Conservation (phyloP, 2,888 invertebrate species). For the Oithona nana region DNA sequence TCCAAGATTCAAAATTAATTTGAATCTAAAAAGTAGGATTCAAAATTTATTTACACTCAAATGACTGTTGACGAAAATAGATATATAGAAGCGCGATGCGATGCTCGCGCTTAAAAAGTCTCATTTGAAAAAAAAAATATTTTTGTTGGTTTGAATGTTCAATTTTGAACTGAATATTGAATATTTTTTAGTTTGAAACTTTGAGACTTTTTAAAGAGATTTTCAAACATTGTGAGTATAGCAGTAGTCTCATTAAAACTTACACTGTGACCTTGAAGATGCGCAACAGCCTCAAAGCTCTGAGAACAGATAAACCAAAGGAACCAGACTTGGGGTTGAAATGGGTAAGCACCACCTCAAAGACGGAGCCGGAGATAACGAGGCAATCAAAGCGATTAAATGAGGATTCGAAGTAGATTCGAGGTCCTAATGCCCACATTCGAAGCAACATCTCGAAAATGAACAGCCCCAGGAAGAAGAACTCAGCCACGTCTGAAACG, state of each 20-base stretch:
- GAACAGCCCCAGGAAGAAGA: conserved; percentile 90
- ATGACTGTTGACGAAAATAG: no score
- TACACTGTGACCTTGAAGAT: conserved; percentile 81
- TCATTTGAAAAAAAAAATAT: no score
- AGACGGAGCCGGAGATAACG: conserved; percentile 93
- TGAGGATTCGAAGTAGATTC: conserved; percentile 95
- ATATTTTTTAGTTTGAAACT: no score
- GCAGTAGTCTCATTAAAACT: conserved; percentile 23
- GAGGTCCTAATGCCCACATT: conserved; percentile 92
- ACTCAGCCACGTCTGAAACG: conserved; percentile 77
- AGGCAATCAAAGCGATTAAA: conserved; percentile 99
- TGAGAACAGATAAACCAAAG: conserved; percentile 89
- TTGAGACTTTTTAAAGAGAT: no score
- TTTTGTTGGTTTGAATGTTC: no score
- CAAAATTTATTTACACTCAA: no score
- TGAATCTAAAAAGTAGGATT: no score
- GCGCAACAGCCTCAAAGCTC: conserved; percentile 85
- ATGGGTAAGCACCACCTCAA: conserved; percentile 93
- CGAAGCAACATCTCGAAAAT: conserved; percentile 98
- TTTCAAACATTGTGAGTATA: no score
- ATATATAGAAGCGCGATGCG: no score
- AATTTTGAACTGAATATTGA: no score
- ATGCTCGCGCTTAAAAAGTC: no score
- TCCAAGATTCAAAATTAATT: no score
- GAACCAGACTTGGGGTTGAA: conserved; percentile 54